A percentile compares a stretch with the other conserved stretches of the same genome.
These are phyloP conservation scores for Parnassius orleans DNA, from an alignment of 2,888 invertebrate species.

Conservation along the genomic window DNA sequence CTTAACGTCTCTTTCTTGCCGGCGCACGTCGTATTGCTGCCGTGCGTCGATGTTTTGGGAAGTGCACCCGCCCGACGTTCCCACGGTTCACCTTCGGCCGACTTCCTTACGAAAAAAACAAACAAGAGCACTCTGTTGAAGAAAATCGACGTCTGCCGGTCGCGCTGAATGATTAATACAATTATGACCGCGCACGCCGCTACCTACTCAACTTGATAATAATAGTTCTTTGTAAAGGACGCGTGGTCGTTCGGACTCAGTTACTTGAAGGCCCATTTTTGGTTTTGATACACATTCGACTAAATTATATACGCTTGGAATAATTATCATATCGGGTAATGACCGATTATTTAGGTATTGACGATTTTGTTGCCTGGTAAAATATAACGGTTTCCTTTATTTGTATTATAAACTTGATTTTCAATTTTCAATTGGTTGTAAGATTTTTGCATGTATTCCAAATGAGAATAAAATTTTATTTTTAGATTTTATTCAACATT, in stretches of 20 bases:
- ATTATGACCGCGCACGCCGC: conserved; percentile 77
- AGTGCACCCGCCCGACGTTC: conserved; percentile 81
- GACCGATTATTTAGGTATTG: conserved; percentile 9
- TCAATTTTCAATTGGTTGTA: not conserved
- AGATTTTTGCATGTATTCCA: no score
- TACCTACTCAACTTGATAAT: conserved; percentile 69
- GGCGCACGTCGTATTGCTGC: conserved; percentile 77
- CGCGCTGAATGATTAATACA: conserved; percentile 80
- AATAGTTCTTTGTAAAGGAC: conserved; percentile 74
- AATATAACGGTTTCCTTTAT: conserved; percentile 16
- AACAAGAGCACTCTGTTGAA: conserved; percentile 81
- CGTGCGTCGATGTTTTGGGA: conserved; percentile 82
- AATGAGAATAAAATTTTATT: no score
- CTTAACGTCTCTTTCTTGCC: conserved; percentile 51
- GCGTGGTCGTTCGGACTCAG: conserved; percentile 55
- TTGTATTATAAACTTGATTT: not conserved
- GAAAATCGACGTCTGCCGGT: conserved; percentile 81
- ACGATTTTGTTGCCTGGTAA: not conserved
- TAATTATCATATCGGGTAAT: conserved; percentile 19
- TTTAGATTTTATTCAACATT: no score
- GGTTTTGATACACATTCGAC: conserved; percentile 40
- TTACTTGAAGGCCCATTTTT: conserved; percentile 42
- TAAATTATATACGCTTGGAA: conserved; percentile 33
- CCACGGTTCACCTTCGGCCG: conserved; percentile 80
- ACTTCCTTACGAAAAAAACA: conserved; percentile 81